Percentiles rank a stretch among this genome's conserved stretches.
These are phyloP conservation scores for Oedothorax gibbosus DNA, from an alignment of 1,140 invertebrate genomes.

Conservation along the genomic window DNA sequence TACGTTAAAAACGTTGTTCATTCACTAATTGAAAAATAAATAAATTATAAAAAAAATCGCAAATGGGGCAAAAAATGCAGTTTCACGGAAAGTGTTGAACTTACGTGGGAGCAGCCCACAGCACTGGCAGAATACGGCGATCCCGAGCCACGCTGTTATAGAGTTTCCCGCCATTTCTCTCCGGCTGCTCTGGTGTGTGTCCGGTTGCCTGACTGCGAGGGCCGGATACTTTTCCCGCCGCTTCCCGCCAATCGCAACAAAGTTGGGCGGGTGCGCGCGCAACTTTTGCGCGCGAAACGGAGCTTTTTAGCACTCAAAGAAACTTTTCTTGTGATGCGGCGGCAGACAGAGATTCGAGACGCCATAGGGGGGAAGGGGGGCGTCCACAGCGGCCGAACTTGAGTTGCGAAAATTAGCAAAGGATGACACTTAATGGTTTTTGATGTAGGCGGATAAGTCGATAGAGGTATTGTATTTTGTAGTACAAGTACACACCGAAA, in stretches of 20 bases:
- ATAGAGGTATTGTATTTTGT: no score
- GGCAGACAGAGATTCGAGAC: no score
- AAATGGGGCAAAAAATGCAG: no score
- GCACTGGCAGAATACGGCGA: neutral
- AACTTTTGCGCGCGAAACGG: neutral
- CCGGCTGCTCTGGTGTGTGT: neutral
- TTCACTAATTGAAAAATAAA: no score
- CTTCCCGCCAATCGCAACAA: neutral
- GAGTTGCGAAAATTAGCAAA: no score
- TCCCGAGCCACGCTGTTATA: constrained; percentile 1
- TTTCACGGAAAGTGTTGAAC: neutral
- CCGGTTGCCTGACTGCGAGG: neutral
- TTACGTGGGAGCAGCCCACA: constrained; percentile 9
- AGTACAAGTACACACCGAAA: no score
- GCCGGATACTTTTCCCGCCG: neutral
- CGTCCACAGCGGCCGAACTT: no score
- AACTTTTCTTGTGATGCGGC: neutral
- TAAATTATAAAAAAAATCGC: no score
- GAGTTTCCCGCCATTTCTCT: neutral
- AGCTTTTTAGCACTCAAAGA: neutral
- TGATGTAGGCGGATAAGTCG: no score
- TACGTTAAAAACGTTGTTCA: no score
- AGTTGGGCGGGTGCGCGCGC: neutral
- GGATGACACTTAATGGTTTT: no score
- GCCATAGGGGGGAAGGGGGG: no score